A percentile compares a stretch with the other conserved stretches of the same genome.
These are phyloP conservation scores for Spisula subtruncata DNA, from an alignment of 2,888 invertebrate genomes.

Conservation along the genomic window DNA sequence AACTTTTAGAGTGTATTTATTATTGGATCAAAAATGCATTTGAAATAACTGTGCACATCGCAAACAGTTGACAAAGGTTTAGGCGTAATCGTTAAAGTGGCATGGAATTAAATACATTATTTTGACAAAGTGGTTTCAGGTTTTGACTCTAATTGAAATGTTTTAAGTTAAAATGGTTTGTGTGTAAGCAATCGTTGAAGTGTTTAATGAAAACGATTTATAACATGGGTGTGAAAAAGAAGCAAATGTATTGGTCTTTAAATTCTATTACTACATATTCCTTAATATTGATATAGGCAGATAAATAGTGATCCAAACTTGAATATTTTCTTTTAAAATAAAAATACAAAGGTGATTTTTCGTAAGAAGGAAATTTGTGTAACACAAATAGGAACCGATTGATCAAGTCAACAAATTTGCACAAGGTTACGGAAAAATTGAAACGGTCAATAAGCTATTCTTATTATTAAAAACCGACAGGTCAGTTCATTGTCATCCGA, in stretches of 20 bases:
- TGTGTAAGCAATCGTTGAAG: not conserved
- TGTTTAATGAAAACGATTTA: not conserved
- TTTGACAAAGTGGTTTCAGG: not conserved
- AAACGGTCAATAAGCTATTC: not conserved
- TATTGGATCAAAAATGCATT: conserved; percentile 9
- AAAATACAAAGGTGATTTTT: not conserved
- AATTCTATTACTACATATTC: not conserved
- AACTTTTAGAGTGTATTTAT: conserved; percentile 4
- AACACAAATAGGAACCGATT: too few relatives aligned
- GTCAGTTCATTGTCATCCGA: conserved; percentile 1
- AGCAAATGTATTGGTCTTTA: not conserved
- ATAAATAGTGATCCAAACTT: not conserved
- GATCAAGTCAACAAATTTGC: not conserved
- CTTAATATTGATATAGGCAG: not conserved
- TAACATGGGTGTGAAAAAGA: not conserved
- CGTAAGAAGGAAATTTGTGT: too few relatives aligned
- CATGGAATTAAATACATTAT: not conserved
- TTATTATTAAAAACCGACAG: not conserved
- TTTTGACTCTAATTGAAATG: not conserved
- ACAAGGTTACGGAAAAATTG: not conserved
- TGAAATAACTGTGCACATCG: not conserved
- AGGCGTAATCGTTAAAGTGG: not conserved
- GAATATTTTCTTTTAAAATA: not conserved
- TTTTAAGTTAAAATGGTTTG: not conserved
- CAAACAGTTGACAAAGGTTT: not conserved